Percentiles rank a stretch among this genome's conserved stretches.
Evolutionary conservation across 2,113 vertebrate genomes (phyloP).

Genomic region (Embiotoca jacksoni): DNA sequence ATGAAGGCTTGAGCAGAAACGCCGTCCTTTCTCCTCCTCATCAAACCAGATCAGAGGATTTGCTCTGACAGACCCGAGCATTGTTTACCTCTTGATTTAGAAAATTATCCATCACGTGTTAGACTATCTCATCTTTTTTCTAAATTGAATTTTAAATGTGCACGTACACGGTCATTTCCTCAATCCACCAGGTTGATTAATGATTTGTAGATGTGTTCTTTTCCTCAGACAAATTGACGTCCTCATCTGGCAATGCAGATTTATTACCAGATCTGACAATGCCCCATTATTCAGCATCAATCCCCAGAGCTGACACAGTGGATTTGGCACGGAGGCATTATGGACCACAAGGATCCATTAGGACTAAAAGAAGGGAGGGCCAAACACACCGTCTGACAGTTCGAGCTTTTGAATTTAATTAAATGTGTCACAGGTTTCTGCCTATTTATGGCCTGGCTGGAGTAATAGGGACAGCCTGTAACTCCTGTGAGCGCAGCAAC

Average conservation of each 20-base stretch:
- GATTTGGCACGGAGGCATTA: conserved; percentile 43
- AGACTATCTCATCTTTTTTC: conserved; percentile 13
- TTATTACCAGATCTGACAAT: conserved; percentile 49
- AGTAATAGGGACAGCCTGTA: conserved; percentile 40
- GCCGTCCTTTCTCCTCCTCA: neutral
- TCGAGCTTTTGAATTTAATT: conserved; percentile 73
- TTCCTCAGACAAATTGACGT: conserved; percentile 42
- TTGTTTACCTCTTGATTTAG: conserved; percentile 32
- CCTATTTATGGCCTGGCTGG: conserved; percentile 63
- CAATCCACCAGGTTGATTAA: conserved; percentile 14
- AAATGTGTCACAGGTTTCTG: conserved; percentile 69
- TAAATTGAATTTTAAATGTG: conserved; percentile 23
- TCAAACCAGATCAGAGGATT: conserved; percentile 39
- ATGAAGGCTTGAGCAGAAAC: conserved; percentile 6
- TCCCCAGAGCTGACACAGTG: conserved; percentile 42
- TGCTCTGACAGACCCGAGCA: conserved; percentile 9
- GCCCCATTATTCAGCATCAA: conserved; percentile 53
- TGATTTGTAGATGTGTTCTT: conserved; percentile 16
- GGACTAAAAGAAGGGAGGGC: conserved; percentile 31
- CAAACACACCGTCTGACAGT: conserved; percentile 62
- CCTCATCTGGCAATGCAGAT: conserved; percentile 26
- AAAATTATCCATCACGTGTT: conserved; percentile 36
- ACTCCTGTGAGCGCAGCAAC: conserved; percentile 46
- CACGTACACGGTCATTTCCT: conserved; percentile 10
- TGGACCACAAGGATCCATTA: conserved; percentile 75